phyloP scores from a whole-genome alignment of 2,113 vertebrate genomes.

The Mixornis gularis region DNA sequence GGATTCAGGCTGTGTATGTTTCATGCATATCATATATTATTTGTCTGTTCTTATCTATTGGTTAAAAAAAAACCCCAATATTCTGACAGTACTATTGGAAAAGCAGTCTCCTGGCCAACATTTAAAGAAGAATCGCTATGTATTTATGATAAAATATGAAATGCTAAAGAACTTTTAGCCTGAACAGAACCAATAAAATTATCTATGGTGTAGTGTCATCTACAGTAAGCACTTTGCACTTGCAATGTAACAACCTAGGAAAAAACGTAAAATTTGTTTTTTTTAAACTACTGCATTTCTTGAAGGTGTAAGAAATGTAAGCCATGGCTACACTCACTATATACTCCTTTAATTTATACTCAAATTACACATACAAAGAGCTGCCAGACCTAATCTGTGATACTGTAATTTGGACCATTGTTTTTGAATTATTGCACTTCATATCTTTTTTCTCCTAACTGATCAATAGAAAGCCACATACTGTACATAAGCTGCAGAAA shows the following conservation, averaged over 20 bases:
- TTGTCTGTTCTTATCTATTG: not conserved
- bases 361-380: not conserved
- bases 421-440: not conserved
- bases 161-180: not conserved
- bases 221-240: not conserved
- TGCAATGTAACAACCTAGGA: not conserved
- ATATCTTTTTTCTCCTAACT: not conserved
- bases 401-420: not conserved
- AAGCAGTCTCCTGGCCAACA: not conserved
- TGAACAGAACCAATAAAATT: not conserved
- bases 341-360: not conserved
- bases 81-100: not conserved
- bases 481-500: not conserved
- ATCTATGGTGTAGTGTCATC: not conserved
- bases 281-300: not conserved
- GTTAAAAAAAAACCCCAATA: rapidly evolving
- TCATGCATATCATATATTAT: not conserved
- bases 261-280: not conserved
- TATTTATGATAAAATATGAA: not conserved
- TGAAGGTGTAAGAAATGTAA: not conserved
- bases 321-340: not conserved
- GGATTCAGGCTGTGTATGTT: not conserved
- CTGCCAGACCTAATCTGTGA: not conserved
- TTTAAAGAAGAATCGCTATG: not conserved
- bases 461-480: not conserved